A percentile compares a stretch with the other conserved stretches of the same genome.
phyloP scores from a whole-genome alignment of 2,797 vertebrate species.

The Aeoliscus strigatus region DNA sequence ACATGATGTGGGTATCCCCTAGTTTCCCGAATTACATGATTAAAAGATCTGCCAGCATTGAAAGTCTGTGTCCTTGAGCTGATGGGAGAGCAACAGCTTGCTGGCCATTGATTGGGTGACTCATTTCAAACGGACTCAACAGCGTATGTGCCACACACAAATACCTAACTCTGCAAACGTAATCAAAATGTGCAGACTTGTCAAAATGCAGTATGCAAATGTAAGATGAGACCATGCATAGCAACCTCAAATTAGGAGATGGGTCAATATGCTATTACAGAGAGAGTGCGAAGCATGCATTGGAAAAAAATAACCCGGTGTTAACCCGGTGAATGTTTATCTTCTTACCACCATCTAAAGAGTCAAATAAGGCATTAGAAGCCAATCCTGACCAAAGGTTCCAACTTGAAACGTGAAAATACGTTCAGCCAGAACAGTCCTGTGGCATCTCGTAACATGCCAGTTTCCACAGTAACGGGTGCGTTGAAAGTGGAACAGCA shows the following conservation, averaged over 20 bases:
- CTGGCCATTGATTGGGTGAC: conserved; percentile 16
- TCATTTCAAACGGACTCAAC: conserved; percentile 13
- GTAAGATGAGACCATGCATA: conserved; percentile 35
- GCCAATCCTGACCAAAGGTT: too few species aligned
- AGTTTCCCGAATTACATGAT: conserved; percentile 33
- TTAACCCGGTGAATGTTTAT: conserved; percentile 48
- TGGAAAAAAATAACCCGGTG: conserved; percentile 39
- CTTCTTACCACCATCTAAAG: too few species aligned
- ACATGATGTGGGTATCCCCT: conserved; percentile 26
- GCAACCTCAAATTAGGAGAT: conserved; percentile 42
- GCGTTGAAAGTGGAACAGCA: too few species aligned
- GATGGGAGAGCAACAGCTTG: conserved; percentile 14
- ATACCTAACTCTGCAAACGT: conserved; percentile 44
- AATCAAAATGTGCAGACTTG: conserved; percentile 54
- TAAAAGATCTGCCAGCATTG: conserved; percentile 42
- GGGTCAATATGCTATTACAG: conserved; percentile 51
- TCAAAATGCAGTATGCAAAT: conserved; percentile 51
- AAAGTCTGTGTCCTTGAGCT: conserved; percentile 16
- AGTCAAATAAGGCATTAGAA: too few species aligned
- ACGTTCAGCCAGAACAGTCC: too few species aligned
- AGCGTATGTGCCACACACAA: conserved; percentile 8
- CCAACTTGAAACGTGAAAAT: too few species aligned
- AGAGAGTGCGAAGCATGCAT: conserved; percentile 47
- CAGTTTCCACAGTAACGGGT: too few species aligned
- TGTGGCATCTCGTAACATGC: too few species aligned